These are phyloP conservation scores for Pristis pectinata DNA, from an alignment of 2,797 vertebrate genomes.

Conservation along the genomic window DNA sequence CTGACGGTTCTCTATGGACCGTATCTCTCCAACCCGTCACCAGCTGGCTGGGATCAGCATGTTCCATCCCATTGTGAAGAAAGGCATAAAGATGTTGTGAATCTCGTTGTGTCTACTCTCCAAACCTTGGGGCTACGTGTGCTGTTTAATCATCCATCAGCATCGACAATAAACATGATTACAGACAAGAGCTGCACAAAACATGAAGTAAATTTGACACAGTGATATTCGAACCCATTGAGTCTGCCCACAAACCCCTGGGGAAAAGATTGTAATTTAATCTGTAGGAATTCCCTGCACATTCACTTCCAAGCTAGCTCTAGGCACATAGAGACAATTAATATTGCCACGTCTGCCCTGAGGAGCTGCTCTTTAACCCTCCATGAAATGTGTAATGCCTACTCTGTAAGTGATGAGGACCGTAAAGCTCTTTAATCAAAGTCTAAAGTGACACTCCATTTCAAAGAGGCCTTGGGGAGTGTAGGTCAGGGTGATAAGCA, in stretches of 20 bases:
- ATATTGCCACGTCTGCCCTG: neutral
- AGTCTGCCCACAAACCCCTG: neutral
- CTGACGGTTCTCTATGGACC: too few species aligned
- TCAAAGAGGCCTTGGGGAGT: neutral
- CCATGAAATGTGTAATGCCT: neutral
- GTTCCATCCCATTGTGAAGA: neutral
- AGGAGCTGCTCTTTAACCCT: neutral
- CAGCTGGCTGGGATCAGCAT: too few species aligned
- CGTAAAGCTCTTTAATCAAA: neutral
- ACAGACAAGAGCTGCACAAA: neutral
- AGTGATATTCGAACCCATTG: neutral
- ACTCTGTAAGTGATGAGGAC: neutral
- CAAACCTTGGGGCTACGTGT: neutral
- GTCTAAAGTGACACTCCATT: neutral
- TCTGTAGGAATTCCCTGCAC: neutral
- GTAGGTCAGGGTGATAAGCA: neutral
- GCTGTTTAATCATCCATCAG: neutral
- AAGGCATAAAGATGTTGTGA: too few species aligned
- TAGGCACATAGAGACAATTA: neutral
- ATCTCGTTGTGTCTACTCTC: neutral
- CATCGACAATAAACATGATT: slow-evolving; percentile 4
- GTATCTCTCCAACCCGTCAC: too few species aligned
- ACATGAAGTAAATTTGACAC: neutral
- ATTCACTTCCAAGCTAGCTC: neutral
- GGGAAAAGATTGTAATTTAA: neutral